Evolutionary conservation across 1,140 invertebrate genomes (phyloP).

Genomic region (Nylanderia fulva): DNA sequence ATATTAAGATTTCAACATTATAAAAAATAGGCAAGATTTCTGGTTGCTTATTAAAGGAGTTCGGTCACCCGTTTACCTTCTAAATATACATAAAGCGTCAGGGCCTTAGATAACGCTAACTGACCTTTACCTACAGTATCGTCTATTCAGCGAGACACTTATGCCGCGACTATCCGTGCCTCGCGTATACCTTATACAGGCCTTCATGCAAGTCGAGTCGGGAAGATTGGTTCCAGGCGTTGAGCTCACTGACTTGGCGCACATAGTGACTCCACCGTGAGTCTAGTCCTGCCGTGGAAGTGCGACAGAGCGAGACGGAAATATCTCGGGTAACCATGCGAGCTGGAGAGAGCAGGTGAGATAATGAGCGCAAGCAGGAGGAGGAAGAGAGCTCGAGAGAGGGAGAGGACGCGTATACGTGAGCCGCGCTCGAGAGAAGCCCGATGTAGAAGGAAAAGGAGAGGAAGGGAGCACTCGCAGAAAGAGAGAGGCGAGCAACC

Average conservation of each 20-base stretch:
- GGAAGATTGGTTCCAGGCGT: conserved; percentile 74
- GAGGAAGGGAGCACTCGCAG: conserved; percentile 70
- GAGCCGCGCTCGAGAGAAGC: conserved; percentile 66
- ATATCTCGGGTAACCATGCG: conserved; percentile 32
- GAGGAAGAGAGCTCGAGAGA: conserved; percentile 8
- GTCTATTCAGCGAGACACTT: conserved; percentile 48
- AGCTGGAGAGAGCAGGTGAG: conserved; percentile 43
- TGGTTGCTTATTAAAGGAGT: background rate
- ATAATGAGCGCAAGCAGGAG: conserved; percentile 33
- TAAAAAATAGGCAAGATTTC: no score
- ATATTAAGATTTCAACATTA: no score
- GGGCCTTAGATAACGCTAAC: conserved; percentile 53
- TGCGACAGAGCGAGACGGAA: conserved; percentile 58
- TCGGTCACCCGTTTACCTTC: conserved; percentile 35
- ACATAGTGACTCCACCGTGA: conserved; percentile 59
- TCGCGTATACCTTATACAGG: conserved; percentile 38
- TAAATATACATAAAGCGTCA: conserved; percentile 27
- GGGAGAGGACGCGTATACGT: conserved; percentile 40
- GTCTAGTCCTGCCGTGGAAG: conserved; percentile 64
- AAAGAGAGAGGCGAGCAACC: conserved; percentile 73
- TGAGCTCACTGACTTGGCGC: conserved; percentile 75
- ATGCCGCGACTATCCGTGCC: conserved; percentile 15
- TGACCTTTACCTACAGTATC: conserved; percentile 64
- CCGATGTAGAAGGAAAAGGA: conserved; percentile 74
- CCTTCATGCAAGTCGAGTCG: conserved; percentile 27